Base-by-base conservation (phyloP, 2,797 vertebrate species). In the Podargus strigoides region DNA sequence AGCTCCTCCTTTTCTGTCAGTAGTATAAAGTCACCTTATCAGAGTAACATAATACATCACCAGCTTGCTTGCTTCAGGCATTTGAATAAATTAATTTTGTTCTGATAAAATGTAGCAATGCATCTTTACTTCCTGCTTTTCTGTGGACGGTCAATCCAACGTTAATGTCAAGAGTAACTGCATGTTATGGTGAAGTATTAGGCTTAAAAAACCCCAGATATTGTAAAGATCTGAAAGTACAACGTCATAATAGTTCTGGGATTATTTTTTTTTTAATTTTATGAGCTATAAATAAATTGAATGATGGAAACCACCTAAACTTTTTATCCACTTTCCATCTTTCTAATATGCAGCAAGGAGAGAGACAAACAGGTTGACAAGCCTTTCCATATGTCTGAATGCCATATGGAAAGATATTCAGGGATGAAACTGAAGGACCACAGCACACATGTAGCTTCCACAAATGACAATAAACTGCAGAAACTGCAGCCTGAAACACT, bases 91-190 rank as follows among this genome's bases (percentile, higher is more conserved):
- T 81, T 72, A 5, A 58, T 82, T 92, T 76, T 69, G 34, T 73
- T 73, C 83, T 67, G 50, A 34, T 60, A 86, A 93, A 92, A 95
- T 56, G 30, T 14, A 79, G 34, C 53, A 78, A 85, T 76, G 68
- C 11, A 64, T 85, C 89, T 94, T 86, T 75, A 75, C 44, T 85
- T 87, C 34, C 70, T 80, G 56, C 30, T 73, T 89, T 92, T 94
- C 60, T 58, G 27, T 68, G 82, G 75, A 82, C 36, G 89, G 36
- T 89, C 72, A 39, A 34, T 41, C 42, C 75, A 72, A 47, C 9
- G 46, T 41, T 74, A 74, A 82, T 36, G 28, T 72, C 66, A 77
- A 72, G 87, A 93, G 52, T 50, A 87, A 77, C 64, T 11, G 0
- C 53, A 74, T 24, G 19, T 80, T 92, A 16, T 32, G 7, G 44